A percentile compares a stretch with the other conserved stretches of the same genome.
phyloP scores from a whole-genome alignment of 1,140 invertebrate genomes.

The Drosophila takahashii region DNA sequence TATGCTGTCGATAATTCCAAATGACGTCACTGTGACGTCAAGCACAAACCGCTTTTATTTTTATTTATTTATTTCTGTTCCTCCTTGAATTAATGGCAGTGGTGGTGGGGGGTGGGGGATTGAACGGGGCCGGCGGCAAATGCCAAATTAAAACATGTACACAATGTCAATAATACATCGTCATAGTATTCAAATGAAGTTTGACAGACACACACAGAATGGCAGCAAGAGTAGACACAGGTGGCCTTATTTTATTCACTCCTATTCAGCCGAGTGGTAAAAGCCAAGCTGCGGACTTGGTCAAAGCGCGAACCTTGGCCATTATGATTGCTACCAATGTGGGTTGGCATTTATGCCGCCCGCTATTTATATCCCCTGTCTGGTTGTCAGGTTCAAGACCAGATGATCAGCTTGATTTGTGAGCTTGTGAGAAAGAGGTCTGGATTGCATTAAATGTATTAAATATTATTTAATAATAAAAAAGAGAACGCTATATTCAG shows the following conservation, averaged over 20 bases:
- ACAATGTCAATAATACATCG: slow-evolving; percentile 79
- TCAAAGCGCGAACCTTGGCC: slow-evolving; percentile 45
- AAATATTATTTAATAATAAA: too few relatives aligned
- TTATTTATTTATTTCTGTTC: slow-evolving; percentile 43
- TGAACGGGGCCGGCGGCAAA: slow-evolving; percentile 56
- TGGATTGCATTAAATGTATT: not conserved
- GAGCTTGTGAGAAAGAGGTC: not conserved
- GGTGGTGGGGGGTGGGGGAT: slow-evolving; percentile 11
- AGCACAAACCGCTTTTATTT: slow-evolving; percentile 67
- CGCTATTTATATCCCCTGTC: slow-evolving; percentile 16
- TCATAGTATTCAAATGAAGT: slow-evolving; percentile 81
- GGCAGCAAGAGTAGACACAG: slow-evolving; percentile 63
- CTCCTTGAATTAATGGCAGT: slow-evolving; percentile 66
- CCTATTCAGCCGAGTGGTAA: slow-evolving; percentile 4
- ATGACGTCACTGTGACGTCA: slow-evolving; percentile 81
- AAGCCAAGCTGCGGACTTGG: slow-evolving; percentile 23
- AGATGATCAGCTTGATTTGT: slow-evolving; percentile 9
- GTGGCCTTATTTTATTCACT: slow-evolving; percentile 51
- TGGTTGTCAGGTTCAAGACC: slow-evolving; percentile 6
- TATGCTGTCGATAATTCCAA: slow-evolving; percentile 60
- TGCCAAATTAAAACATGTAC: slow-evolving; percentile 81
- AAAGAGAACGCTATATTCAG: too few relatives aligned
- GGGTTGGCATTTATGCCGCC: slow-evolving; percentile 22
- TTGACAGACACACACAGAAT: slow-evolving; percentile 60
- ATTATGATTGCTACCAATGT: slow-evolving; percentile 23